Base-by-base conservation (phyloP, 2,113 vertebrate species). In the Ammodytes dubius region DNA sequence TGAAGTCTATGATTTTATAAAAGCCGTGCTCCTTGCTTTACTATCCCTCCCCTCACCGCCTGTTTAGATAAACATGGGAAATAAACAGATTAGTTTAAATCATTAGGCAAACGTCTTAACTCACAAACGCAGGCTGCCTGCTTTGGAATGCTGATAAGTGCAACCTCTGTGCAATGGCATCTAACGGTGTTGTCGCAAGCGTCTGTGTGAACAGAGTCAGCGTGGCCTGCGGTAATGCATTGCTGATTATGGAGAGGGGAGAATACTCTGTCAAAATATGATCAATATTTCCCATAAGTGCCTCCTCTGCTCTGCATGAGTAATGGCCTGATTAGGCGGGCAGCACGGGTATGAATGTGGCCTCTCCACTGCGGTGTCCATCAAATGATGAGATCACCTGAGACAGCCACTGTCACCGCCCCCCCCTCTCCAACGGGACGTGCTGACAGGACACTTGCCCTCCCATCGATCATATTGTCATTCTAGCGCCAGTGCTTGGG, bases 11-110 rank as follows among this genome's bases (percentile, higher is more conserved):
- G 86, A 93, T 93, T 91, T 85, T 86, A 82, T 27, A 86, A 92
- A 91, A 88, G 86, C 87, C 56, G 80, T 78, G 81, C 89, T 86
- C 76, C 61, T 74, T 84, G 75, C 85, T 87, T 77, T 58, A 77
- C 86, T 65, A 73, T 86, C 80, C 89, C 87, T 77, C 81, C 86
- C 84, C 89, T 89, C 84, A 73, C 87, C 84, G 89, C 85, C 87
- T 90, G 82, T 81, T 87, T 82, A 93, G 90, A 93, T 93, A 92
- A 94, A 93, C 91, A 87, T 70, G 64, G 69, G 79, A 84, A 91
- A 92, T 93, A 93, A 92, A 93, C 92, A 93, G 91, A 93, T 93
- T 91, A 94, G 84, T 87, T 87, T 45, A 89, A 90, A 92, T 94
- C 90, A 93, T 91, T 90, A 91, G 89, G 87, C 90, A 87, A 91